These are phyloP conservation scores for Hymenopus coronatus DNA, from an alignment of 2,888 invertebrate genomes.

Conservation along the genomic window DNA sequence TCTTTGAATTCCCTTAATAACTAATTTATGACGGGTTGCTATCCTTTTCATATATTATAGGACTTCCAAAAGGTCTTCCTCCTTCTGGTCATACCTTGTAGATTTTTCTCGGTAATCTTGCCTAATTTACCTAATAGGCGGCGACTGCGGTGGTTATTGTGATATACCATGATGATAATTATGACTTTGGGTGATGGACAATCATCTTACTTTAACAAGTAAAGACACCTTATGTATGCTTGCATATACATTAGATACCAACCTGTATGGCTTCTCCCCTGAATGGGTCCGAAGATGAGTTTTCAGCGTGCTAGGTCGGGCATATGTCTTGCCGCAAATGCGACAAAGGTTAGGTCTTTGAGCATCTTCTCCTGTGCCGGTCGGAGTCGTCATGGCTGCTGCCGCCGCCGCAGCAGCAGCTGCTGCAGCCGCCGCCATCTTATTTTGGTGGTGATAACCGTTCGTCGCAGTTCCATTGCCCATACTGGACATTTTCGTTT, in stretches of 20 bases:
- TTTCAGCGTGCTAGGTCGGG: conserved; percentile 93
- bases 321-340: conserved; percentile 95
- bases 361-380: conserved; percentile 16
- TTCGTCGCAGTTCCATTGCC: conserved; percentile 60
- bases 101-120: too few species aligned
- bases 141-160: too few species aligned
- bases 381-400: not conserved
- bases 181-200: too few species aligned
- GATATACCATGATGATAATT: too few species aligned
- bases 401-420: conserved; percentile 6
- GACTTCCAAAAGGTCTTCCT: too few species aligned
- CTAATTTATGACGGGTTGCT: too few species aligned
- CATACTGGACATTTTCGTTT: conserved; percentile 47
- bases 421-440: conserved; percentile 18
- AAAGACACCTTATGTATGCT: too few species aligned
- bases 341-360: conserved; percentile 83
- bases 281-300: conserved; percentile 96
- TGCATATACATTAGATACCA: not conserved
- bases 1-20: too few species aligned
- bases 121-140: too few species aligned
- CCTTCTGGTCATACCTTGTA: too few species aligned
- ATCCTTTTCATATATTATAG: too few species aligned
- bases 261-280: conserved; percentile 86
- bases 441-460: not conserved
- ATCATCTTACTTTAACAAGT: too few species aligned